These are phyloP conservation scores for Myathropa florea DNA, from an alignment of 2,888 invertebrate genomes.

Conservation along the genomic window DNA sequence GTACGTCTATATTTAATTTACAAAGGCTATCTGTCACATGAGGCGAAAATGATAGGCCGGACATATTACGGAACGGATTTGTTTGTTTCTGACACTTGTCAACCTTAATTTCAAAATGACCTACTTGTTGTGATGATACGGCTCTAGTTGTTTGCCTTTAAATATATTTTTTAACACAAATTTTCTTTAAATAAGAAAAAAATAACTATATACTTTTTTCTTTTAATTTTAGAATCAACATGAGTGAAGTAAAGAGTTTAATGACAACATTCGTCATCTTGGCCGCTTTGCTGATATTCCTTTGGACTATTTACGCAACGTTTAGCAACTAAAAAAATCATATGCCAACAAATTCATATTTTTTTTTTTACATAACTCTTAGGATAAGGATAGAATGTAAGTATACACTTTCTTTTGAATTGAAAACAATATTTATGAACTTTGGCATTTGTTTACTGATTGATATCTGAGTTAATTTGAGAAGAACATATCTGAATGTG, in stretches of 20 bases:
- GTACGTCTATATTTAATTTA: neutral
- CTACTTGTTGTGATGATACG: neutral
- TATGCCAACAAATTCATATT: conserved; percentile 6
- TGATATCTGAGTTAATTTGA: too few species aligned
- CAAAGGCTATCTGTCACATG: neutral
- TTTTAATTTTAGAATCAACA: conserved; percentile 70
- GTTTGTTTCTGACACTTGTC: neutral
- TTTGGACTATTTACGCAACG: conserved; percentile 87
- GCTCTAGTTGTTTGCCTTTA: neutral
- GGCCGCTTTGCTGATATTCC: conserved; percentile 84
- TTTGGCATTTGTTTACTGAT: neutral
- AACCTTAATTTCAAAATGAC: neutral
- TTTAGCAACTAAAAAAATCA: conserved; percentile 77
- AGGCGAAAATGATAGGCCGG: neutral
- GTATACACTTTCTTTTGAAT: conserved; percentile 14
- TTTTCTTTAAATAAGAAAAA: neutral
- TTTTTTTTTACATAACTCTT: conserved; percentile 35
- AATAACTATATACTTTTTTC: neutral
- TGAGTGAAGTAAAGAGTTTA: conserved; percentile 85
- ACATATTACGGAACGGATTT: neutral
- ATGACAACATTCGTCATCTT: conserved; percentile 87
- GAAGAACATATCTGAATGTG: too few species aligned
- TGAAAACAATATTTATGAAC: neutral
- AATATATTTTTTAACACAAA: too few species aligned
- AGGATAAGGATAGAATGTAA: conserved; percentile 60